Evolutionary conservation across 2,888 invertebrate species (phyloP), one percentile per base, ranked within the genome.

Genomic region (Diplolepis rosae): DNA sequence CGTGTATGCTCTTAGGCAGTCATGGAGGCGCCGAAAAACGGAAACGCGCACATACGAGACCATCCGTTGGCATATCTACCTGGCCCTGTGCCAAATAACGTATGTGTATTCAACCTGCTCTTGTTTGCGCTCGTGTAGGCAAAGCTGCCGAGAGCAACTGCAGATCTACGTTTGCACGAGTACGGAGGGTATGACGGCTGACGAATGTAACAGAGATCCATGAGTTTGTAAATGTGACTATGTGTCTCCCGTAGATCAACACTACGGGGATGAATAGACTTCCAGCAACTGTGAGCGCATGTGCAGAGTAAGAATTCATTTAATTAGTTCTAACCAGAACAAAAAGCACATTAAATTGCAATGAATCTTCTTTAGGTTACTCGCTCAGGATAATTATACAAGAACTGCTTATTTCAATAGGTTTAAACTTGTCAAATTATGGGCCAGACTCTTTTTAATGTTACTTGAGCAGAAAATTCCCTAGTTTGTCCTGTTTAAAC

Each of bases 11-110:
- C 73, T 75, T 75, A 73, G 67, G 48, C 18, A 71, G 69, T 65
- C 54, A 72, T 73, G 74, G 73, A 76, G 71, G 70, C 68, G 73
- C 52, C 72, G 69, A 78, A 79, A 77, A 79, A 77, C 71, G 70
- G 72, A 71, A 68, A 75, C 71, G 68, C 71, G 69, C 73, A 70
- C 70, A 71, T 42, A 65, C 61, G 70, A 70, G 67, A 50, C 27
- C 27, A 70, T 73, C 67, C 70, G 74, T 76, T 71, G 70, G 70
- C 77, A 72, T 79, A 77, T 79, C 77, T 80, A 81, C 82, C 81
- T 85, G 87, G 85, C 81, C 72, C 70, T 61, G 72, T 54, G 87
- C 84, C 86, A 85, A 85, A 85, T 84, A 83, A 83, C 82, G 80
- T 79, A 78, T 74, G 78, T 78, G 76, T 77, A 76, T 74, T 67